Conservation (phyloP, 2,888 invertebrate species). For the Eristalis tenax region DNA sequence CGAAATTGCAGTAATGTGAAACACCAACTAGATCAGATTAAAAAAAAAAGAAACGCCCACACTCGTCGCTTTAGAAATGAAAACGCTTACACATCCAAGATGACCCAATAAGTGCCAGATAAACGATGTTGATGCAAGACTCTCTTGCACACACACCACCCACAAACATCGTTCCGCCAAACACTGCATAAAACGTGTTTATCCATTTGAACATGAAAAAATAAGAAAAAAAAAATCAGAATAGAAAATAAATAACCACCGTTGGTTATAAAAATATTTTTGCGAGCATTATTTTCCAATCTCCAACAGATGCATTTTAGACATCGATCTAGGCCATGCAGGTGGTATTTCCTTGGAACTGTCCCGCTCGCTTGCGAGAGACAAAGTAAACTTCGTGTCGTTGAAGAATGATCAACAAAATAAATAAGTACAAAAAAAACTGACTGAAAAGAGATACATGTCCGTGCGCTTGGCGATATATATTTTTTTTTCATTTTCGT, state of each 20-base stretch:
- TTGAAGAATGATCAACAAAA: slow-evolving; percentile 22
- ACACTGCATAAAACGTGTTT: slow-evolving; percentile 50
- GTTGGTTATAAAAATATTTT: slow-evolving; percentile 37
- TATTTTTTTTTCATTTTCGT: slow-evolving; percentile 18
- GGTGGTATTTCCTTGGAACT: slow-evolving; percentile 72
- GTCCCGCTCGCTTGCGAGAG: slow-evolving; percentile 10
- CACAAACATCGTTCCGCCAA: slow-evolving; percentile 45
- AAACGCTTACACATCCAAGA: slow-evolving; percentile 45
- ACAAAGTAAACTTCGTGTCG: slow-evolving; percentile 52
- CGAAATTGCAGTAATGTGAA: background rate
- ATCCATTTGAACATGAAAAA: slow-evolving; percentile 21
- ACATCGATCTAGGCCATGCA: slow-evolving; percentile 72
- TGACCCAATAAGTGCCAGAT: slow-evolving; percentile 68
- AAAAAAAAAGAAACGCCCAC: background rate
- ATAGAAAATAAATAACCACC: background rate
- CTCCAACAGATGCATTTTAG: slow-evolving; percentile 59
- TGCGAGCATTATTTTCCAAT: slow-evolving; percentile 36
- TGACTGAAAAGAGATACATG: slow-evolving; percentile 31
- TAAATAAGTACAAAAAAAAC: slow-evolving; percentile 5
- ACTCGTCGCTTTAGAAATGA: slow-evolving; percentile 3
- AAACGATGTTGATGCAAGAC: slow-evolving; percentile 56
- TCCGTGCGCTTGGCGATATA: slow-evolving; percentile 39
- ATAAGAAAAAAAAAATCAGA: slow-evolving; percentile 5
- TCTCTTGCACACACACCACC: slow-evolving; percentile 29
- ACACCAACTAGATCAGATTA: slow-evolving; percentile 7